These are phyloP conservation scores for Petrocephalus schoutedeni DNA, from an alignment of 2,797 vertebrate species.

Conservation along the genomic window DNA sequence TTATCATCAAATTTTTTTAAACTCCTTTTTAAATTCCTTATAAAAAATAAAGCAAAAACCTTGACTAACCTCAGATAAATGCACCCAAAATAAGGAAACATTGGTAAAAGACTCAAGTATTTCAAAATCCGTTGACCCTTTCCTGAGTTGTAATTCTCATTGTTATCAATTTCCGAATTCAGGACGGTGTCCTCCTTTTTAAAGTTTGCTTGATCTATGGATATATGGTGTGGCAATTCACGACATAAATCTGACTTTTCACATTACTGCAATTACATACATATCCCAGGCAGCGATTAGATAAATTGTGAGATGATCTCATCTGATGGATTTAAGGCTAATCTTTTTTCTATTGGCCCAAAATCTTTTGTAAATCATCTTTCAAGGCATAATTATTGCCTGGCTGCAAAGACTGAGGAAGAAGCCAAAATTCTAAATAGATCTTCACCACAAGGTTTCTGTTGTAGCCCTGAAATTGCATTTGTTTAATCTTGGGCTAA, in stretches of 20 bases:
- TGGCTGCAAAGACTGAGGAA: neutral
- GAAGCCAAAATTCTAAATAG: neutral
- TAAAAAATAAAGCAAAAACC: neutral
- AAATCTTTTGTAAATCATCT: neutral
- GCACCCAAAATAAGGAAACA: neutral
- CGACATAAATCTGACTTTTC: neutral
- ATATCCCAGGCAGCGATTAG: neutral
- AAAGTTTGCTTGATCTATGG: neutral
- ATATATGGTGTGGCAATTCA: neutral
- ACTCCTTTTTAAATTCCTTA: neutral
- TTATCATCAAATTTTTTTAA: neutral
- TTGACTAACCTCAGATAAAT: neutral
- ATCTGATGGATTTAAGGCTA: neutral
- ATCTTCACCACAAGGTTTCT: neutral
- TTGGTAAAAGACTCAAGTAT: neutral
- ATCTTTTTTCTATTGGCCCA: neutral
- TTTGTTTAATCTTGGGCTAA: neutral
- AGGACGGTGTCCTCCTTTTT: neutral
- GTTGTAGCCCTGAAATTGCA: neutral
- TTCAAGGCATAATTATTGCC: neutral
- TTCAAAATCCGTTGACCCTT: neutral
- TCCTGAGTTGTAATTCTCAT: neutral
- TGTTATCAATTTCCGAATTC: neutral
- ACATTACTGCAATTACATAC: neutral
- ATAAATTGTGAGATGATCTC: conserved; percentile 10